Evolutionary conservation across 92 coral and sea anemone species (phyloP).

Genomic region (Paramuricea clavata): DNA sequence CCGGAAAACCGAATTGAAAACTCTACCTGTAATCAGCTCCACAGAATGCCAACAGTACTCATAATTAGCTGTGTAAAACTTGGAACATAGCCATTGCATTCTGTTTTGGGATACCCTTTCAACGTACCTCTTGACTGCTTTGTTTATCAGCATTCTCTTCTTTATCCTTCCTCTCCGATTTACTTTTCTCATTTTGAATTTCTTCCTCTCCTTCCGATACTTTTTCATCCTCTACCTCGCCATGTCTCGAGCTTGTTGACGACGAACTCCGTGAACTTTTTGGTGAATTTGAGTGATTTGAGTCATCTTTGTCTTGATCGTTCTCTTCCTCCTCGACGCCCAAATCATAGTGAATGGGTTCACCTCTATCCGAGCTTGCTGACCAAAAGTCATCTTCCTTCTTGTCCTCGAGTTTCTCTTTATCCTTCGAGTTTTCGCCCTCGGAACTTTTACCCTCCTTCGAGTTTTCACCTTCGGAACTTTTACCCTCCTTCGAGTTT

Average conservation of each 20-base stretch:
- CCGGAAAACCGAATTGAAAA: too few species aligned
- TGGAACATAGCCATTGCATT: too few species aligned
- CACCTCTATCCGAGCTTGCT: slow-evolving; percentile 2
- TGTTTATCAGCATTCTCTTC: neutral
- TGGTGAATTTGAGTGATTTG: neutral
- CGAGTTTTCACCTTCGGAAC: slow-evolving; percentile 48
- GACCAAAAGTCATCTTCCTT: slow-evolving; percentile 57
- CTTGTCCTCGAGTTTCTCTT: too few species aligned
- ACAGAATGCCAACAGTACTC: too few species aligned
- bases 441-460: slow-evolving; percentile 53
- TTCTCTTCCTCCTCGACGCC: slow-evolving; percentile 10
- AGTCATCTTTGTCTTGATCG: neutral
- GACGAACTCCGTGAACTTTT: neutral
- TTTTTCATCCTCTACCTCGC: slow-evolving; percentile 22
- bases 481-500: slow-evolving; percentile 23
- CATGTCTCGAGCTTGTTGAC: neutral
- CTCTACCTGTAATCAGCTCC: too few species aligned
- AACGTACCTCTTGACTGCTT: slow-evolving; percentile 1
- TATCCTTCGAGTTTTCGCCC: slow-evolving; percentile 71
- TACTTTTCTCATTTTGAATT: neutral
- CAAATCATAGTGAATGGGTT: slow-evolving; percentile 40
- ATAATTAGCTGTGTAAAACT: too few species aligned
- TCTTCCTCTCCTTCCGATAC: neutral
- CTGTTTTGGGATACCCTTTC: too few species aligned
- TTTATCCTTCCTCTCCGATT: neutral